Evolutionary conservation across 2,113 vertebrate genomes (phyloP), one percentile per base, ranked within the genome.

Genomic region (Vulpes ferrilata): DNA sequence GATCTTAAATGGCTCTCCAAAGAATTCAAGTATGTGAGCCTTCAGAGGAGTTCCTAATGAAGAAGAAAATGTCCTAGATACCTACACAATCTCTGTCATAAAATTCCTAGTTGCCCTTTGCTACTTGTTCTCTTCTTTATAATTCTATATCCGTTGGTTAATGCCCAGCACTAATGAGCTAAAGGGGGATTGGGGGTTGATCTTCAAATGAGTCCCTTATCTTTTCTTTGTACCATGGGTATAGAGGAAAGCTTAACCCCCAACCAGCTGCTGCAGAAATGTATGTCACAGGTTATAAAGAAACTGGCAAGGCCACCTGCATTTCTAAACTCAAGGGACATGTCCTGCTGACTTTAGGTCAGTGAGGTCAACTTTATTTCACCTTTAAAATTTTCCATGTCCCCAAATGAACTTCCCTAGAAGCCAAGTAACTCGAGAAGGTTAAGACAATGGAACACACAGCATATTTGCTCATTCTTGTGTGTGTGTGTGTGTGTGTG

Each of bases 11-110:
- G 35, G 16, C 6, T 60, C 60, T 43, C 48, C 20, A 12, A 86
- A 98, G 51, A 90, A 84, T 5, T 86, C 69, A 94, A 88, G 16
- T 35, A 3, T 25, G 32, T 55, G 38, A 85, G 20, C n/a, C 55
- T 88, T 94, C 82, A 92, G 27, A 65, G 30, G 30, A 30, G 91
- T 93, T 95, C 76, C 64, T 96, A 85, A 78, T 27, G 51, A 88
- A 69, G 87, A 91, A 80, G 48, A 53, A 91, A 90, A 93, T 84
- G 86, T 78, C 38, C 69, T 96, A 88, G 69, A 96, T 95, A 85
- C 19, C 27, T 76, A 55, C 9, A 82, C 67, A 91, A 13, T 69
- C 9, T 16, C 11, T 95, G 59, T 87, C 69, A 69, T 60, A 90
- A 89, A 94, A 96, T 23, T 78, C 38, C 73, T 78, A 16, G 38